Conservation (phyloP, 2,113 vertebrate species). For the Lycocorax pyrrhopterus region DNA sequence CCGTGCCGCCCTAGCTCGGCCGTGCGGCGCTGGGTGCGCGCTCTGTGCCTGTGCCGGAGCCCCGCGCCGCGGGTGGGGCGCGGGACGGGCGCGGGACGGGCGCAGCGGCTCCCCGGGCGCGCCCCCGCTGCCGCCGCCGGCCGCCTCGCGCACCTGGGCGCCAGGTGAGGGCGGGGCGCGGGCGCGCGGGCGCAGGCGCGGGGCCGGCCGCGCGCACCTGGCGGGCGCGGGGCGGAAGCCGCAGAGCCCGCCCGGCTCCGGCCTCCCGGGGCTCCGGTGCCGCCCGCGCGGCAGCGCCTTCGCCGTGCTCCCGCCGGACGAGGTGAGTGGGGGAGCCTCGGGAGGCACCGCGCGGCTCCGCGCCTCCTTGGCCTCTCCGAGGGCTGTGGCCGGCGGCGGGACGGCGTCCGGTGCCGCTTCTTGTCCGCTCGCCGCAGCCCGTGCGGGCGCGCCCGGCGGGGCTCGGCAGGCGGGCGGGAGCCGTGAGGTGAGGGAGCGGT, state of each 20-base stretch:
- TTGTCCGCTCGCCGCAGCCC: neutral
- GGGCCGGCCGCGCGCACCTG: constrained; percentile 70
- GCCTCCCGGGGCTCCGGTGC: neutral
- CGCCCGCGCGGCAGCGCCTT: neutral
- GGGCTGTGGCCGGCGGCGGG: neutral
- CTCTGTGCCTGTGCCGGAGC: fast-evolving
- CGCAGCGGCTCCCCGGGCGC: neutral
- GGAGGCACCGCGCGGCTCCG: neutral
- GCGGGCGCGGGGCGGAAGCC: constrained; percentile 78
- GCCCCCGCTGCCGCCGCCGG: neutral
- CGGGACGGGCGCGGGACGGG: neutral
- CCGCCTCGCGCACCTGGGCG: neutral
- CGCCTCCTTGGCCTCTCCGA: neutral
- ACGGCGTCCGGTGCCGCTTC: neutral
- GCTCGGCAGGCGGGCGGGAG: neutral
- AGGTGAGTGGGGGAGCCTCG: constrained; percentile 10
- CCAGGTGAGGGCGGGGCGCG: too few species aligned
- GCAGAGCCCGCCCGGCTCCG: neutral
- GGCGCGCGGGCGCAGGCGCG: too few species aligned
- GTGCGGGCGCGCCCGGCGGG: neutral
- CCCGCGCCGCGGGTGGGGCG: neutral
- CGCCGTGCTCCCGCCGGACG: neutral
- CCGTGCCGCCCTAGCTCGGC: fast-evolving
- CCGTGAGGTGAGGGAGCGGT: neutral
- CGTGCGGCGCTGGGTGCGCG: neutral